Percentiles rank a stretch among this genome's conserved stretches.
Conservation (phyloP, 2,113 vertebrate genomes). For the Caracal caracal region DNA sequence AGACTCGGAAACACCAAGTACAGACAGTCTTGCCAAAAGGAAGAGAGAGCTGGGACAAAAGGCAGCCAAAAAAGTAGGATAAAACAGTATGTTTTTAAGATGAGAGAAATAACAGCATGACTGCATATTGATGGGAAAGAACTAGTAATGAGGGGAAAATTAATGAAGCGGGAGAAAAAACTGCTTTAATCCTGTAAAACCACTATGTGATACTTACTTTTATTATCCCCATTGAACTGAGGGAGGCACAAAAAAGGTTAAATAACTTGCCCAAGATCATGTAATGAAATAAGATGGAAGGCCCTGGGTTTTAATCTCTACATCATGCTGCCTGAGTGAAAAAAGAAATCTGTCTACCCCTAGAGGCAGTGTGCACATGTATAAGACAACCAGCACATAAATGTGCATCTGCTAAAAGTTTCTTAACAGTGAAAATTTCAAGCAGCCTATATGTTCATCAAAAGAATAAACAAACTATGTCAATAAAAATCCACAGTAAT, state of each 20-base stretch:
- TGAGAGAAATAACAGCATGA: not conserved
- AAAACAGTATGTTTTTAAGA: not conserved
- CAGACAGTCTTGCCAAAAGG: not conserved
- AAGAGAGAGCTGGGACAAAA: not conserved
- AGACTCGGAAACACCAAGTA: not conserved
- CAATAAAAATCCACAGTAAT: not conserved
- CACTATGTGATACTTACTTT: not conserved
- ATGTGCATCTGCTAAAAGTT: not conserved
- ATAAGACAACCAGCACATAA: not conserved
- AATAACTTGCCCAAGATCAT: not conserved
- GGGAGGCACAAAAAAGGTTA: not conserved
- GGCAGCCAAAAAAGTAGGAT: not conserved
- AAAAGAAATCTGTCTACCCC: not conserved
- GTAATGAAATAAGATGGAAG: not conserved
- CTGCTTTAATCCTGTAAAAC: not conserved
- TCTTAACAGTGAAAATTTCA: not conserved
- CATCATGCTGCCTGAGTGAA: not conserved
- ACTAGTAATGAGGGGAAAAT: not conserved
- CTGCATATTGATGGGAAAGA: not conserved
- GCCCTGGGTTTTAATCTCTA: not conserved
- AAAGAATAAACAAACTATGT: not conserved
- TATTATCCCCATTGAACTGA: not conserved
- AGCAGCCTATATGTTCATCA: not conserved
- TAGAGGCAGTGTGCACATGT: not conserved
- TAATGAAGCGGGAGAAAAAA: not conserved